A percentile compares a stretch with the other conserved stretches of the same genome.
These are phyloP conservation scores for Ophiothrix spiculata DNA, from an alignment of 35 echinoderm and acorn worm genomes.

Conservation along the genomic window DNA sequence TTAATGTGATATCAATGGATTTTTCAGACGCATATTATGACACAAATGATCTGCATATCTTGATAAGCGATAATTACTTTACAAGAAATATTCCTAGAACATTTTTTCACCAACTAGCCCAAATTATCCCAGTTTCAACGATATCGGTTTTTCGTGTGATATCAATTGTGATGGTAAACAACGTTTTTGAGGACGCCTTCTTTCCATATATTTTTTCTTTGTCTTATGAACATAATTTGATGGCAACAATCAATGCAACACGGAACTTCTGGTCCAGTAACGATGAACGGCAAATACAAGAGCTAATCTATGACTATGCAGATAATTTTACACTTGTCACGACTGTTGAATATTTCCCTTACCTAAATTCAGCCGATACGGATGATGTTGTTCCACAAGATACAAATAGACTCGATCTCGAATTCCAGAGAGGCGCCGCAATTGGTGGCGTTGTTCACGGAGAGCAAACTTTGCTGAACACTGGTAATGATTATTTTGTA, in stretches of 20 bases:
- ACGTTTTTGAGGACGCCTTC: background rate
- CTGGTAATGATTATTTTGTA: background rate
- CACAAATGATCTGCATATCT: background rate
- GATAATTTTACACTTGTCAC: background rate
- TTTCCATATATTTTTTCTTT: background rate
- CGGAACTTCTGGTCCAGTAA: background rate
- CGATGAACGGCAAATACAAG: background rate
- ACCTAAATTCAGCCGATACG: background rate
- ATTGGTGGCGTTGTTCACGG: background rate
- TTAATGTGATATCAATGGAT: background rate
- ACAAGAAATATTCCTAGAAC: background rate
- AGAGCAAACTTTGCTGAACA: background rate
- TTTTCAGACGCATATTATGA: background rate
- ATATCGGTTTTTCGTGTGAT: background rate
- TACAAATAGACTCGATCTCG: background rate
- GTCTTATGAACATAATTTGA: background rate
- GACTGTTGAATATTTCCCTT: background rate
- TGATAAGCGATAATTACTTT: background rate
- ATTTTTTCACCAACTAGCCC: background rate
- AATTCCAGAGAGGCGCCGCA: background rate
- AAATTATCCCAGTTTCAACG: background rate
- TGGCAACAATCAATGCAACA: background rate
- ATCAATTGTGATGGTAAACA: background rate
- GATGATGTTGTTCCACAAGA: background rate
- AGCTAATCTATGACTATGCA: background rate